These are phyloP conservation scores for Sparidentex hasta DNA, from an alignment of 2,797 vertebrate genomes.

Conservation along the genomic window DNA sequence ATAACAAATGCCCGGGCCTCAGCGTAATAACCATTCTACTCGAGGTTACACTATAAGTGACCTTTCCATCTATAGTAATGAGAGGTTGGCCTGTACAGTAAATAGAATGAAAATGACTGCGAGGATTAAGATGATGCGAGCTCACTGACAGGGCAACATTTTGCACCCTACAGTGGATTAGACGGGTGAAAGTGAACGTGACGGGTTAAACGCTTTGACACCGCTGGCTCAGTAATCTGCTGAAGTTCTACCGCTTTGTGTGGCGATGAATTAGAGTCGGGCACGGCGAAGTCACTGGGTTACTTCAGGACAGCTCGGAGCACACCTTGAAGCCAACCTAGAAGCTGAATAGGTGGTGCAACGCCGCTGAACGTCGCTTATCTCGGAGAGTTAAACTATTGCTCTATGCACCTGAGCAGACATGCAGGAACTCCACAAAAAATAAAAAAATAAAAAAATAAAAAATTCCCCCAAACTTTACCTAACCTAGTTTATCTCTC, in stretches of 20 bases:
- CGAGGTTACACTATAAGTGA: slow-evolving; percentile 38
- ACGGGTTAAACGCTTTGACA: slow-evolving; percentile 65
- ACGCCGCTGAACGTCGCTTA: slow-evolving; percentile 28
- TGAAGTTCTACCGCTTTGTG: slow-evolving; percentile 40
- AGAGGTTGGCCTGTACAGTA: slow-evolving; percentile 21
- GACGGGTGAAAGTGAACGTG: slow-evolving; percentile 39
- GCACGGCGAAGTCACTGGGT: slow-evolving; percentile 40
- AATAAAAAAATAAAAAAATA: no score
- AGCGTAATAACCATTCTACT: slow-evolving; percentile 36
- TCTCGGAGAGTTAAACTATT: slow-evolving; percentile 19
- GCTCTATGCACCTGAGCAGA: slow-evolving; percentile 23
- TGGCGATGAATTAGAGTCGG: slow-evolving; percentile 44
- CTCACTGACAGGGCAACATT: slow-evolving; percentile 41
- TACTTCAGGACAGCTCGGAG: slow-evolving; percentile 53
- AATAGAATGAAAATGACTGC: slow-evolving; percentile 12
- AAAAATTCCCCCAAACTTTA: slow-evolving; percentile 53
- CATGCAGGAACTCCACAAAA: slow-evolving; percentile 14
- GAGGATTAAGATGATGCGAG: slow-evolving; percentile 23
- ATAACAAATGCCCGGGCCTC: slow-evolving; percentile 37
- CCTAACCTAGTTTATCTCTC: slow-evolving; percentile 60
- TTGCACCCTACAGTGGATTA: slow-evolving; percentile 43
- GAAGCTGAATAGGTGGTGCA: slow-evolving; percentile 36
- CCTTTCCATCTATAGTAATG: slow-evolving; percentile 51
- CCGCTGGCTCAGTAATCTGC: slow-evolving; percentile 66
- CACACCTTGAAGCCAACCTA: slow-evolving; percentile 27